Evolutionary conservation across 2,888 invertebrate genomes (phyloP), one percentile per base, ranked within the genome.

Genomic region (Entomobrya multifasciata): DNA sequence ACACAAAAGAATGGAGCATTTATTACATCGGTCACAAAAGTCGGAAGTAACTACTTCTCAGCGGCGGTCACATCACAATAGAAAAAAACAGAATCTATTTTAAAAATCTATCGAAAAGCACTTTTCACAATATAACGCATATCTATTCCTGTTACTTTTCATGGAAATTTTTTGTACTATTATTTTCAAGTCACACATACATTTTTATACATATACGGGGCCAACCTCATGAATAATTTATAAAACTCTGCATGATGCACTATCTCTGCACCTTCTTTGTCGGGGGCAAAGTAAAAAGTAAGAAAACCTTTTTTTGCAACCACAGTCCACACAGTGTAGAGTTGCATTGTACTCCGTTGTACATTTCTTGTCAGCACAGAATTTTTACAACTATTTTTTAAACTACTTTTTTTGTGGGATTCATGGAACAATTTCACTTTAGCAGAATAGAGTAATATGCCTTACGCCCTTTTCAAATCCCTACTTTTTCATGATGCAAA

Each of bases 211-310:
- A 78, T 22, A 67, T 67, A 67, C 25, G 77, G 41, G 22, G 57
- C n/a, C 67, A 80, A 80, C 15, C 52, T 80, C 70, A 80, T 80
- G 80, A 80, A 80, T 80, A 55, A 80, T 80, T 67, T 70, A 80
- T 80, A 25, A 67, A 20, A 47, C 67, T 80, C 67, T 70, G 57
- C 55, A 80, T 49, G 80, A 80, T 80, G 67, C 80, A 67, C 67
- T 80, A 57, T 44, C 62, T 36, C 30, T 76, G 76, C 55, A 60
- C 44, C 47, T 60, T 25, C 60, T 27, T 20, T 36, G 76, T 30
- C 27, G 60, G 60, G 55, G 20, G 55, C 55, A 20, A 20, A 55
- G 55, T 8, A 55, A 55, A 20, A 55, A 55, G 49, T 3, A 49
- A 49, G 15, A 49, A 49, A 49, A 2, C n/a, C n/a, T n/a, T n/a